These are phyloP conservation scores for Trachythela sp. DNA, from an alignment of 64 coral and sea anemone species.

Conservation along the genomic window DNA sequence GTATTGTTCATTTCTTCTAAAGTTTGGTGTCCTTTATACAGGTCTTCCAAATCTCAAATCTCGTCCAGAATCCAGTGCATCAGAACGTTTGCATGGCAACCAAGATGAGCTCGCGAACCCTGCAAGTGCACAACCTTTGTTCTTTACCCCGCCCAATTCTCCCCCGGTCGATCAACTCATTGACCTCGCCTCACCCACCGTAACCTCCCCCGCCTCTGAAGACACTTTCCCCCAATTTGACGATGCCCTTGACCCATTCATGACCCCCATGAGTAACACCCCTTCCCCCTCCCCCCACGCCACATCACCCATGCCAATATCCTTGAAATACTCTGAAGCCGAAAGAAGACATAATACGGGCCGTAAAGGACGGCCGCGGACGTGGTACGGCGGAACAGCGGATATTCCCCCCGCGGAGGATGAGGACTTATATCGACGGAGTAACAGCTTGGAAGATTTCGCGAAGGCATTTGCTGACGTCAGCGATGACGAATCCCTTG, in stretches of 20 bases:
- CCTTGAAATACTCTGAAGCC: neutral
- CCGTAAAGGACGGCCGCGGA: neutral
- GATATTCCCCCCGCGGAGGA: neutral
- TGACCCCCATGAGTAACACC: neutral
- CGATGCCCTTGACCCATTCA: neutral
- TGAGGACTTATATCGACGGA: neutral
- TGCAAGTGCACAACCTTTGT: neutral
- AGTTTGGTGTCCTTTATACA: neutral
- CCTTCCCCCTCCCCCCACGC: neutral
- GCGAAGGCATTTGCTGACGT: neutral
- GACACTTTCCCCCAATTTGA: neutral
- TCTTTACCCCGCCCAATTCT: neutral
- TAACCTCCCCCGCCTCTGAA: neutral
- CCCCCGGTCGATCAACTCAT: neutral
- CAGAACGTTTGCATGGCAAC: neutral
- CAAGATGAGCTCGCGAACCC: neutral
- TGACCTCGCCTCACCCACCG: neutral
- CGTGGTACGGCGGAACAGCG: conserved; percentile 8
- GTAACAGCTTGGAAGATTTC: neutral
- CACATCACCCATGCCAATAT: neutral
- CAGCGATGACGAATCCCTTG: neutral
- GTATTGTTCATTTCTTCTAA: too few species aligned
- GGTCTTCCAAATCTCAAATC: neutral
- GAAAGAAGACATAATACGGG: neutral
- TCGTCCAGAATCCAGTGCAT: neutral